Conservation (phyloP, 2,888 invertebrate species). For the Chouioia cunea region DNA sequence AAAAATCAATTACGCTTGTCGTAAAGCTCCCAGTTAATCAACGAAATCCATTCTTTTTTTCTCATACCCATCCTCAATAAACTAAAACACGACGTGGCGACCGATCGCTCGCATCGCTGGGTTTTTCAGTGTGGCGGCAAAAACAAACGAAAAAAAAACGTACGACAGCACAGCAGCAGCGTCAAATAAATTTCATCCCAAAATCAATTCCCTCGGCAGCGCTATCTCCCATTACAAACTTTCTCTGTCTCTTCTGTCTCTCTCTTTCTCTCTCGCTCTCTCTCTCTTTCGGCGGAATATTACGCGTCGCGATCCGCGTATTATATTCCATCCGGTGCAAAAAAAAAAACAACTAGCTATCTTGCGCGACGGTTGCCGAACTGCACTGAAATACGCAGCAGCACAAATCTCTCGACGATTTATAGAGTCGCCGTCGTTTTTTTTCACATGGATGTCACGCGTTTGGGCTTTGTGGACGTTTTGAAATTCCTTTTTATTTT, state of each 20-base stretch:
- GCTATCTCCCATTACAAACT: constrained; percentile 6
- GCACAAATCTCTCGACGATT: constrained; percentile 54
- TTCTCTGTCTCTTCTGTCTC: too few relatives aligned
- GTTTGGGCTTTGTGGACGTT: constrained; percentile 45
- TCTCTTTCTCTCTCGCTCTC: neutral
- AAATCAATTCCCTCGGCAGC: constrained; percentile 30
- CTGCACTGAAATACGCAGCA: constrained; percentile 49
- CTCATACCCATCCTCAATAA: too few relatives aligned
- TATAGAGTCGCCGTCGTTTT: constrained; percentile 46
- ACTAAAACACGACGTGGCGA: too few relatives aligned
- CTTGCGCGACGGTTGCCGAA: constrained; percentile 32
- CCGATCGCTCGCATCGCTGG: too few relatives aligned
- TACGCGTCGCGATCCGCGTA: constrained; percentile 17
- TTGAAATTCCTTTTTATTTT: constrained; percentile 42
- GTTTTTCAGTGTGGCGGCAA: too few relatives aligned
- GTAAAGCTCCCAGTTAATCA: neutral
- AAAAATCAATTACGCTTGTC: neutral
- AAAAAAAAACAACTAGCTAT: constrained; percentile 40
- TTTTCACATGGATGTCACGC: constrained; percentile 34
- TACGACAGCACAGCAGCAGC: neutral
- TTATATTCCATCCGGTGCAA: constrained; percentile 26
- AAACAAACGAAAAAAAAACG: neutral
- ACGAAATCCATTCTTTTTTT: neutral
- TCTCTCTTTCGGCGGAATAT: neutral
- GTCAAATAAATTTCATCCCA: constrained; percentile 38